Evolutionary conservation across 1,140 invertebrate species (phyloP), one percentile per base, ranked within the genome.

Genomic region (Papilio machaon): DNA sequence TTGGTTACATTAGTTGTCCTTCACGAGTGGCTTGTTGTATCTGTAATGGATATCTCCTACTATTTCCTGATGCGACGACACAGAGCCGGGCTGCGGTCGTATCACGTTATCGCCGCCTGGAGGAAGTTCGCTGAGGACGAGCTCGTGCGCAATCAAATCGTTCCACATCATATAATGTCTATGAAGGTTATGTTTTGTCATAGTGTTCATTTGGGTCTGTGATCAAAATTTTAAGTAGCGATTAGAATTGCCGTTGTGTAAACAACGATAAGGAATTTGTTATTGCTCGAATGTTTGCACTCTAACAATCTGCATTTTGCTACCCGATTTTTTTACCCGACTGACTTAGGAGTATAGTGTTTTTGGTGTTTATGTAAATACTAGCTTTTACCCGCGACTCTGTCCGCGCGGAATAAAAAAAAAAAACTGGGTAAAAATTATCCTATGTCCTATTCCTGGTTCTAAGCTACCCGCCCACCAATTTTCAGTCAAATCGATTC

Each of bases 11-110:
- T 46, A 17, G 77, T 77, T 79, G 86, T 86, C 86, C 86, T 87
- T 87, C 84, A 88, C 84, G 83, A 82, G 35, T 82, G 82, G 83
- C 75, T 85, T 82, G 23, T 38, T 82, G 73, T 82, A 84, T 85
- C 81, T 43, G 82, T 79, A 79, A 86, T 86, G 75, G 82, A 81
- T 74, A 74, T 60, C 82, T 58, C 60, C 43, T 73, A 74, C 77
- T 52, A 81, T 79, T 54, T 81, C 80, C 73, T 82, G 67, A 81
- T 80, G 75, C 77, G 58, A 74, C 82, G 79, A 74, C 82, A 75
- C 82, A 82, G 79, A 85, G 82, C 77, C 74, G 74, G 23, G 38
- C 77, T 79, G 77, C 77, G 77, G 77, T 79, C 77, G 77, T 79
- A 79, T 79, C 77, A 79, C 77, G 77, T 64, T 64, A 23, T 64